Conservation (phyloP, 2,797 vertebrate species). For the Petrocephalus sullivani region DNA sequence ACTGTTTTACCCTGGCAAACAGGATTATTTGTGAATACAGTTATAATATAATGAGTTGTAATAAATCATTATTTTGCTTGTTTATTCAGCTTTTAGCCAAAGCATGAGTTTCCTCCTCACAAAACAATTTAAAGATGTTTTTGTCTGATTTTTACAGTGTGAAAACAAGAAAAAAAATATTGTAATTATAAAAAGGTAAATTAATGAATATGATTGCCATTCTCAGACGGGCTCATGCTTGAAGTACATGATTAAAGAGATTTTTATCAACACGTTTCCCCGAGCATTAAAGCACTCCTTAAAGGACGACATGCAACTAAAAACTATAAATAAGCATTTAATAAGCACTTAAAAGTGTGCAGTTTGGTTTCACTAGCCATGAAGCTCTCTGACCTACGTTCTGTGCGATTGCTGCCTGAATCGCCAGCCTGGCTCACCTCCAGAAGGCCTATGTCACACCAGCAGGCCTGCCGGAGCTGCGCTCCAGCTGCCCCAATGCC, state of each 20-base stretch:
- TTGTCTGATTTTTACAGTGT: neutral
- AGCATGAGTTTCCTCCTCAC: neutral
- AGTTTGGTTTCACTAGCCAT: neutral
- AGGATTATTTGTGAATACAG: neutral
- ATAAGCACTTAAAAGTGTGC: slow-evolving; percentile 32
- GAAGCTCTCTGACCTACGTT: slow-evolving; percentile 32
- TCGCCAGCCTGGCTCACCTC: slow-evolving; percentile 10
- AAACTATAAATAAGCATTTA: slow-evolving; percentile 23
- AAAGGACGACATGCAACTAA: slow-evolving; percentile 15
- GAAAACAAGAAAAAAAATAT: neutral
- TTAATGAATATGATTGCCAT: neutral
- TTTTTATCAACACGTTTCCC: slow-evolving; percentile 29
- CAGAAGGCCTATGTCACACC: neutral
- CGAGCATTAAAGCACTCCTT: slow-evolving; percentile 37
- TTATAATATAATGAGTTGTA: neutral
- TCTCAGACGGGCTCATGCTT: neutral
- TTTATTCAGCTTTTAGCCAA: neutral
- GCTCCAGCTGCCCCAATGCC: neutral
- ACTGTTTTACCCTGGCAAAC: neutral
- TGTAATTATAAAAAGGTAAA: neutral
- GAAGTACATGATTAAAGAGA: neutral
- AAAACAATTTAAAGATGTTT: neutral
- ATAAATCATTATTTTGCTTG: neutral
- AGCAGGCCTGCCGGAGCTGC: neutral
- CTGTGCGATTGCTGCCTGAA: slow-evolving; percentile 28